Evolutionary conservation across 2,797 vertebrate species (phyloP).

Genomic region (Rallus crepitans): DNA sequence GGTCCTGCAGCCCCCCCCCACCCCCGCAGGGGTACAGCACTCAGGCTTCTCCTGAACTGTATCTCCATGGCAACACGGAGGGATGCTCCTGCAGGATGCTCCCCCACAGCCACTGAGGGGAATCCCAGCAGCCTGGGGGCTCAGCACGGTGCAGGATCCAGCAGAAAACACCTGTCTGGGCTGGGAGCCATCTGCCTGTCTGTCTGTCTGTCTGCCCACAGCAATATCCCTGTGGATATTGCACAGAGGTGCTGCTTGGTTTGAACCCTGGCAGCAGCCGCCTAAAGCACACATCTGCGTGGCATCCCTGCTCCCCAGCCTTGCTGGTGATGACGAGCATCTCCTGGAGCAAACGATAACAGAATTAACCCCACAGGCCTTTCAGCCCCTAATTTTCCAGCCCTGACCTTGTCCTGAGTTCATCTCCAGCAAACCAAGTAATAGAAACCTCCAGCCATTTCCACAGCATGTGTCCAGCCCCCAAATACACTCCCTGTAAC

Average conservation of each 20-base stretch:
- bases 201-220: not conserved
- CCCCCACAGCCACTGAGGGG: not conserved
- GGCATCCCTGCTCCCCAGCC: not conserved
- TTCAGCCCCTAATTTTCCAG: not conserved
- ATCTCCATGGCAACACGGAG: conserved; percentile 49
- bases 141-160: not conserved
- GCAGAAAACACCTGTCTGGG: not conserved
- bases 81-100: not conserved
- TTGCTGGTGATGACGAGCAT: accelerated
- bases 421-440: not conserved
- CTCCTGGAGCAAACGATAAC: not conserved
- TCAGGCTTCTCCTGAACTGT: not conserved
- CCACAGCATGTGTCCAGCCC: accelerated
- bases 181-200: not conserved
- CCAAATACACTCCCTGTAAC: not conserved
- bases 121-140: conserved; percentile 1
- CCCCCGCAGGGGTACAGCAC: not conserved
- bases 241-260: not conserved
- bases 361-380: conserved; percentile 3
- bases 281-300: accelerated
- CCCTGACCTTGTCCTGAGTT: not conserved
- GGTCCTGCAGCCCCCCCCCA: not conserved
- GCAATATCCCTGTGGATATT: not conserved
- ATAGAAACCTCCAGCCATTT: not conserved
- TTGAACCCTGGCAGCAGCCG: not conserved